phyloP scores from a whole-genome alignment of 2,888 invertebrate genomes.

The Pegoplata infirma region DNA sequence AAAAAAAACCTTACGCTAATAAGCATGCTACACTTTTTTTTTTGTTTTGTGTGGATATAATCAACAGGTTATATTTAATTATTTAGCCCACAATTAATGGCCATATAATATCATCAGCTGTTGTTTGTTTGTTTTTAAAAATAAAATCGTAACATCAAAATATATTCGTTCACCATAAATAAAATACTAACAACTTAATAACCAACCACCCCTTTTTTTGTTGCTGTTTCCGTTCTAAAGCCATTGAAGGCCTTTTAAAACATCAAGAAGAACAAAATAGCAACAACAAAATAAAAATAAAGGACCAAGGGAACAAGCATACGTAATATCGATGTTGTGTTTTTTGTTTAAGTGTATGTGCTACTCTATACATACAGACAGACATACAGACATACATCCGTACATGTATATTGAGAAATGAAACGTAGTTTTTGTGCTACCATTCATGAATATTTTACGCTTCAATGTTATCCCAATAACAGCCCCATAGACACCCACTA shows the following conservation, averaged over 20 bases:
- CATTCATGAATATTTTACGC: constrained; percentile 57
- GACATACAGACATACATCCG: not conserved
- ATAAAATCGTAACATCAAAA: constrained; percentile 15
- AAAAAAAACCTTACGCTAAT: not conserved
- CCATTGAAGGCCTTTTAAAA: not conserved
- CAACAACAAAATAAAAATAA: too few species aligned
- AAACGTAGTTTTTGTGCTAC: constrained; percentile 30
- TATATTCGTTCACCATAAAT: constrained; percentile 21
- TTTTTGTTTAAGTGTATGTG: not conserved
- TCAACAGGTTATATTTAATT: constrained; percentile 57
- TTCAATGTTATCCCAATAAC: constrained; percentile 26
- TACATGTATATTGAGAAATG: constrained; percentile 11
- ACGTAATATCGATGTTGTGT: not conserved
- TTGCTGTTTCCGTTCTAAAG: not conserved
- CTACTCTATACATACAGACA: not conserved
- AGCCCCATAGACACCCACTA: constrained; percentile 5
- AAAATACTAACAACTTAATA: constrained; percentile 21
- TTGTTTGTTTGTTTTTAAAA: constrained; percentile 29
- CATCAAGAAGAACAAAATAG: not conserved
- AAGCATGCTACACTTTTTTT: too few species aligned
- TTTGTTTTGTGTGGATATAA: constrained; percentile 9
- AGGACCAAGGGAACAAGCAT: not conserved
- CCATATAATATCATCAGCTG: constrained; percentile 24
- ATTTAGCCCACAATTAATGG: constrained; percentile 43
- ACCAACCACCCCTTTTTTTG: constrained; percentile 3